Percentiles rank a stretch among this genome's conserved stretches.
These are phyloP conservation scores for Megamerina dolium DNA, from an alignment of 2,888 invertebrate species.

Conservation along the genomic window DNA sequence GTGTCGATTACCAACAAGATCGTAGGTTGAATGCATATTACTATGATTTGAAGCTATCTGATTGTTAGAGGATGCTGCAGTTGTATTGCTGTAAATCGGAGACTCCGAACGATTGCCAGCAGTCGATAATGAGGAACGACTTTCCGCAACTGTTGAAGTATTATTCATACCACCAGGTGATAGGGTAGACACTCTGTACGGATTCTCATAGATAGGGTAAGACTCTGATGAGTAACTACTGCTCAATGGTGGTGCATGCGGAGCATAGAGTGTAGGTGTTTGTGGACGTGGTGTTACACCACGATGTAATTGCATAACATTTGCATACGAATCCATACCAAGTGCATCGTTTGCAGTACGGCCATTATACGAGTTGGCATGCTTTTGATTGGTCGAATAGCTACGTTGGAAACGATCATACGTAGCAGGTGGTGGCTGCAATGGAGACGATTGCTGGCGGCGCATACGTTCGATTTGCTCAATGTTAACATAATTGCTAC, in stretches of 20 bases:
- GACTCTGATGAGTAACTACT: conserved; percentile 36
- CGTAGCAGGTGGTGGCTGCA: conserved; percentile 24
- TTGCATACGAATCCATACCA: conserved; percentile 32
- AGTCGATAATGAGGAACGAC: conserved; percentile 22
- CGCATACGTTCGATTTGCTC: conserved; percentile 55
- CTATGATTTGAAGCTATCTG: conserved; percentile 8
- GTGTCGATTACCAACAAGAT: conserved; percentile 20
- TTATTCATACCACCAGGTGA: conserved; percentile 14
- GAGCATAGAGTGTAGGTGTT: no score
- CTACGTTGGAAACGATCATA: conserved; percentile 47
- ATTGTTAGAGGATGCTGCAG: conserved; percentile 33
- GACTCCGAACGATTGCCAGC: conserved; percentile 48
- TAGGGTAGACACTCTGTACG: conserved; percentile 39
- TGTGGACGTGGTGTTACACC: conserved; percentile 26
- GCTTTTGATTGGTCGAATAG: conserved; percentile 44
- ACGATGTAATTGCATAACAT: conserved; percentile 33
- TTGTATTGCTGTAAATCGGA: conserved; percentile 56
- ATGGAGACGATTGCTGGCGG: conserved; percentile 46
- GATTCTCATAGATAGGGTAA: conserved; percentile 56
- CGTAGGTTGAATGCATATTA: conserved; percentile 28
- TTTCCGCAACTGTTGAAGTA: conserved; percentile 17
- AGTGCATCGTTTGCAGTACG: conserved; percentile 18
- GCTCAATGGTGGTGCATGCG: conserved; percentile 19
- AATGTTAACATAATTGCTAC: conserved; percentile 53
- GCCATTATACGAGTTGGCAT: conserved; percentile 41